phyloP scores from a whole-genome alignment of 2,888 invertebrate genomes.

The Apamea epomidion region DNA sequence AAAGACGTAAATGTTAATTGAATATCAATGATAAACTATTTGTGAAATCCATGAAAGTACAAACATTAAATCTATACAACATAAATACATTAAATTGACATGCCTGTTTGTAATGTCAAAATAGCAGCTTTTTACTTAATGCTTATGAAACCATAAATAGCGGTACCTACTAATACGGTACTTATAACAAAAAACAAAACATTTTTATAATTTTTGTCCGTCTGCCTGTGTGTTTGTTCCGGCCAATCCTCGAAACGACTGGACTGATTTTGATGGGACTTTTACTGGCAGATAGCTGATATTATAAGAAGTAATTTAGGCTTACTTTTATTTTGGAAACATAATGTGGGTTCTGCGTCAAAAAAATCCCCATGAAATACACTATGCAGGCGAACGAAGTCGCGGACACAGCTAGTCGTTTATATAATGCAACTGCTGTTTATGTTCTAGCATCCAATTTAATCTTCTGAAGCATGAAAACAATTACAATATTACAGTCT shows the following conservation, averaged over 20 bases:
- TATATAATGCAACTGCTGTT: not conserved
- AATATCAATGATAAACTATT: not conserved
- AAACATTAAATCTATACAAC: not conserved
- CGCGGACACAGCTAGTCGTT: not conserved
- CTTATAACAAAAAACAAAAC: not conserved
- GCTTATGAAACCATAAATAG: not conserved
- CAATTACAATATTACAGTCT: slow-evolving; percentile 7
- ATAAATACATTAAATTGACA: not conserved
- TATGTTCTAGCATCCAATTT: not conserved
- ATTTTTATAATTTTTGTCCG: not conserved
- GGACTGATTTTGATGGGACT: not conserved
- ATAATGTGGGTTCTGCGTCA: not conserved
- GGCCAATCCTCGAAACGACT: not conserved
- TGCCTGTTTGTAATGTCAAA: not conserved
- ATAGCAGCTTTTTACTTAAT: not conserved
- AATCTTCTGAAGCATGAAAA: slow-evolving; percentile 10
- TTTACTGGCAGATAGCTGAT: not conserved
- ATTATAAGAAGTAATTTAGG: not conserved
- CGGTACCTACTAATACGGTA: too few species aligned
- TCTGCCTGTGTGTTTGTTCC: not conserved
- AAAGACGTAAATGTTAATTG: not conserved
- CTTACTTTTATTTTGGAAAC: not conserved
- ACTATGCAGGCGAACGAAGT: not conserved
- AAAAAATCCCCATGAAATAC: not conserved
- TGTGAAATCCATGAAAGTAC: not conserved